phyloP scores from a whole-genome alignment of 1,140 invertebrate genomes.

The Radopholus similis region DNA sequence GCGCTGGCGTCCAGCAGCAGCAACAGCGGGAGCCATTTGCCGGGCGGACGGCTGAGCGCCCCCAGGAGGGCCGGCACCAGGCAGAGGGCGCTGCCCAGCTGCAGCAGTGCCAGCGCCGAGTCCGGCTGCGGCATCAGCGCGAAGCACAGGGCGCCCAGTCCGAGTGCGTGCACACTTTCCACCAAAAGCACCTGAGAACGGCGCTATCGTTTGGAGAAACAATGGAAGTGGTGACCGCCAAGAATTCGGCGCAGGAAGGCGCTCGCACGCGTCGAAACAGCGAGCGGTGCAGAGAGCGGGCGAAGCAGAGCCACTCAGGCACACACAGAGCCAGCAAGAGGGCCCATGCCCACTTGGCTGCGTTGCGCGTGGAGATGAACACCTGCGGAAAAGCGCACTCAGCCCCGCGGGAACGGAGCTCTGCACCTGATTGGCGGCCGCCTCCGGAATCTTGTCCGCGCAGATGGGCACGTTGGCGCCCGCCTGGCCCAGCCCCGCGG shows the following conservation, averaged over 20 bases:
- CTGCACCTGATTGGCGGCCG: slow-evolving; percentile 37
- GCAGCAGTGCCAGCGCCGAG: slow-evolving; percentile 21
- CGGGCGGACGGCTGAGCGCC: slow-evolving; percentile 41
- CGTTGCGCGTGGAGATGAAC: slow-evolving; percentile 43
- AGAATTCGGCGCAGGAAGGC: slow-evolving; percentile 50
- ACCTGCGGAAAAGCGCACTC: too few species aligned
- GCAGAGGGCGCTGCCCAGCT: slow-evolving; percentile 56
- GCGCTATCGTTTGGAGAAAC: slow-evolving; percentile 9
- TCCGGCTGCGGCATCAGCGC: slow-evolving; percentile 45
- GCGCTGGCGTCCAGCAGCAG: slow-evolving; percentile 47
- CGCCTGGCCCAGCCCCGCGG: slow-evolving; percentile 51
- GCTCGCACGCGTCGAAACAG: slow-evolving; percentile 53
- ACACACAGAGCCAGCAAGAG: slow-evolving; percentile 42
- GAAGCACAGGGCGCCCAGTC: slow-evolving; percentile 54
- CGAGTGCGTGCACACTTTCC: slow-evolving; percentile 53
- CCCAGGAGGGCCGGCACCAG: slow-evolving; percentile 46
- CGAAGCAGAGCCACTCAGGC: slow-evolving; percentile 51
- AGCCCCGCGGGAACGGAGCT: too few species aligned
- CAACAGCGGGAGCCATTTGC: slow-evolving; percentile 43
- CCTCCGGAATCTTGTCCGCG: slow-evolving; percentile 52
- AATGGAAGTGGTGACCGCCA: slow-evolving; percentile 31
- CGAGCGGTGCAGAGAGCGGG: slow-evolving; percentile 53
- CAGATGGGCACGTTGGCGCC: slow-evolving; percentile 56
- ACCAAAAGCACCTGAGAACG: slow-evolving; percentile 42
- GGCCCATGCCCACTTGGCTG: slow-evolving; percentile 58